A percentile compares a stretch with the other conserved stretches of the same genome.
Conservation (phyloP, 2,888 invertebrate species). For the Crematogaster levior region DNA sequence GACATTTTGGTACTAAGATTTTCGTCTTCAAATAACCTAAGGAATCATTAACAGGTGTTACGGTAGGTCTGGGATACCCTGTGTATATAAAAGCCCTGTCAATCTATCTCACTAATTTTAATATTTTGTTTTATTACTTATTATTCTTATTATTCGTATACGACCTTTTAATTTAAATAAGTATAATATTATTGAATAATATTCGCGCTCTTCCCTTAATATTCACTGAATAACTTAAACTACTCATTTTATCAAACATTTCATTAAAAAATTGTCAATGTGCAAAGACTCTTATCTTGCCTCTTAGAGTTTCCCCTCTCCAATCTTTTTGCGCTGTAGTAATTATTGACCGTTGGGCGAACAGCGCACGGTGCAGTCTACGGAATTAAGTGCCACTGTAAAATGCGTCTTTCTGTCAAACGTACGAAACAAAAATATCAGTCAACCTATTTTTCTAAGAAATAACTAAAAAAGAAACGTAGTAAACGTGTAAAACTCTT, state of each 20-base stretch:
- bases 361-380: background rate
- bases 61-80: too few species aligned
- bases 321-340: background rate
- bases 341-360: constrained; percentile 22
- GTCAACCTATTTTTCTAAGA: constrained; percentile 38
- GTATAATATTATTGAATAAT: background rate
- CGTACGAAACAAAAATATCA: constrained; percentile 32
- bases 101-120: background rate
- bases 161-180: background rate
- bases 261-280: background rate
- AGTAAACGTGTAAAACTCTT: constrained; percentile 11
- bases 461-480: constrained; percentile 8
- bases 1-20: too few species aligned
- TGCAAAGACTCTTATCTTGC: background rate
- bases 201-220: background rate
- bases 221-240: background rate
- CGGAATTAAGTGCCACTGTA: constrained; percentile 19
- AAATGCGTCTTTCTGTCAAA: constrained; percentile 45
- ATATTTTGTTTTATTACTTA: background rate
- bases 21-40: too few species aligned
- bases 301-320: background rate
- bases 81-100: too few species aligned
- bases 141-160: background rate
- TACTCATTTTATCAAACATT: background rate
- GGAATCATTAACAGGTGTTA: too few species aligned